These are phyloP conservation scores for Odontothrips loti DNA, from an alignment of 2,888 invertebrate genomes.

Conservation along the genomic window DNA sequence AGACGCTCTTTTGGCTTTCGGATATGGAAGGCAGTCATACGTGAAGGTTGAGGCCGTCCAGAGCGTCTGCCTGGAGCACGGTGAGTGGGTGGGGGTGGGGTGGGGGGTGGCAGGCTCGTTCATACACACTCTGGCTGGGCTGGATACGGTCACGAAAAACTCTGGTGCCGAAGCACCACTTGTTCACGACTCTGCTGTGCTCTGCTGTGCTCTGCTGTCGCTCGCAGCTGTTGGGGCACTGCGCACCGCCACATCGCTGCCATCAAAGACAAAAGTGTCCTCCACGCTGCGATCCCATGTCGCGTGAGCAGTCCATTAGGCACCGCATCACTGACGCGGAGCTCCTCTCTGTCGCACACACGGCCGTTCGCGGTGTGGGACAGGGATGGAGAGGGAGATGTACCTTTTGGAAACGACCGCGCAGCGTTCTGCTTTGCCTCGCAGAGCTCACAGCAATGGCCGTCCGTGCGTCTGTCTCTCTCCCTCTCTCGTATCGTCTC, in stretches of 20 bases:
- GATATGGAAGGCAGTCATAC: slow-evolving; percentile 9
- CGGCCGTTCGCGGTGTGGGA: too few species aligned
- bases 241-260: neutral
- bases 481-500: neutral
- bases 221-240: too few species aligned
- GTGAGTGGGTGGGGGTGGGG: neutral
- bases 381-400: too few species aligned
- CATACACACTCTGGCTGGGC: too few species aligned
- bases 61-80: neutral
- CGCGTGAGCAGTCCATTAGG: slow-evolving; percentile 5
- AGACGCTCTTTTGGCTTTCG: neutral
- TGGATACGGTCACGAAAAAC: too few species aligned
- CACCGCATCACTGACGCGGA: neutral
- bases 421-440: too few species aligned
- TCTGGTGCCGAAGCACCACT: too few species aligned
- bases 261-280: neutral
- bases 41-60: slow-evolving; percentile 14
- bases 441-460: too few species aligned
- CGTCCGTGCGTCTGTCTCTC: neutral
- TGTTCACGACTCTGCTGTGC: too few species aligned
- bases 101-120: neutral
- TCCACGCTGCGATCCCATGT: neutral
- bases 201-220: too few species aligned
- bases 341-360: too few species aligned
- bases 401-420: too few species aligned